Evolutionary conservation across 2,113 vertebrate genomes (phyloP), one percentile per base, ranked within the genome.

Genomic region (Hydrochoerus hydrochaeris): DNA sequence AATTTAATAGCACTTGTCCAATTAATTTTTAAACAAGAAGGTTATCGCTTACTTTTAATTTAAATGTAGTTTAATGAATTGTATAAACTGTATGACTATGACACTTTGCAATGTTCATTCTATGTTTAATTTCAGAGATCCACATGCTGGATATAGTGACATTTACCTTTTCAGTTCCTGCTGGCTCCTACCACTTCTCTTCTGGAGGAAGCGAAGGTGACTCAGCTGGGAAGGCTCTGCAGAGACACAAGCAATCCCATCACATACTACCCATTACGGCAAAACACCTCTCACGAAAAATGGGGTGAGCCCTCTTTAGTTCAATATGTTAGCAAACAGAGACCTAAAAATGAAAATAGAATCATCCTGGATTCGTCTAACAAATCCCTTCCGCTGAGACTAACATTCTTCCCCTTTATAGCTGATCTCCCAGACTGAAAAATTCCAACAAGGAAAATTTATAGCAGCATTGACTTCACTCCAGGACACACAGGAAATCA

Each of bases 191-290:
- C 77, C 86, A 52, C n/a, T 69, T 90, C 52, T 96, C 58, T 87
- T 30, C 46, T 9, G 0, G 6, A 63, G 63, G 85, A 93, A 67
- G 86, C 52, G 80, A 44, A 49, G 38, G 16, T 87, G 94, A 93
- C 57, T 71, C 92, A 91, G 95, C 69, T 91, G 90, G 93, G 91
- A 94, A 85, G 7, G 88, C 88, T 46, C 97, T 98, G 95, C 89
- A 96, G 24, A 38, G 94, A 92, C 35, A 93, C 8, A 95, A 60
- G 35, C 71, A 73, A 54, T 69, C 22, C 30, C 85, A 57, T 93
- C 88, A 96, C 44, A 86, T 78, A 13, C 0, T 30, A 35, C 17
- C 62, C 58, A 7, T 22, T 75, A 30, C 1, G 11, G 24, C 14
- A 77, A 89, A 62, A 75, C 11, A 54, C 7, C 46, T 90, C 75